These are phyloP conservation scores for Pithys albifrons DNA, from an alignment of 2,113 vertebrate genomes.

Conservation along the genomic window DNA sequence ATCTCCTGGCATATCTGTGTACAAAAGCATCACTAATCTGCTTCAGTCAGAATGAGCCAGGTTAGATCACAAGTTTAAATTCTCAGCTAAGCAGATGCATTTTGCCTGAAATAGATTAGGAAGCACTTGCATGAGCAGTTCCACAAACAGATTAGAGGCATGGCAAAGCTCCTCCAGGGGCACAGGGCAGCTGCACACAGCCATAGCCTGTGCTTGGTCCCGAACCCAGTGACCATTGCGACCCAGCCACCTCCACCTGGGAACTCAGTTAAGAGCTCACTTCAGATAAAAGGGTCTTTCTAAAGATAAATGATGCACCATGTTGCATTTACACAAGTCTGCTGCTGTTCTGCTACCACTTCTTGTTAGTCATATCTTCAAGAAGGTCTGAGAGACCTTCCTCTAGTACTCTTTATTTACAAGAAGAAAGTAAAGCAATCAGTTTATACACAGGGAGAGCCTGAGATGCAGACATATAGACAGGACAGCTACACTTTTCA, in stretches of 20 bases:
- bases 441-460: background rate
- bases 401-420: background rate
- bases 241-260: background rate
- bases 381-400: background rate
- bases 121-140: background rate
- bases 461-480: background rate
- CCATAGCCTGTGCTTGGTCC: background rate
- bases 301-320: background rate
- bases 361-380: background rate
- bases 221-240: background rate
- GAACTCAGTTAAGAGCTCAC: background rate
- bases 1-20: background rate
- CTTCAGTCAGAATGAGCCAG: conserved; percentile 11
- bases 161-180: background rate
- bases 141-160: background rate
- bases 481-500: background rate
- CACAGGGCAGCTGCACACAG: background rate
- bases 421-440: background rate
- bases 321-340: background rate
- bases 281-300: background rate
- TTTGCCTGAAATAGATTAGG: conserved; percentile 47
- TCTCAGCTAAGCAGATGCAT: conserved; percentile 5
- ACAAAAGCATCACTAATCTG: background rate
- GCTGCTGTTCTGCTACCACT: background rate
- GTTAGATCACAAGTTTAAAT: conserved; percentile 40